Percentiles rank a stretch among this genome's conserved stretches.
Evolutionary conservation across 2,113 vertebrate species (phyloP).

Genomic region (Indri indri): DNA sequence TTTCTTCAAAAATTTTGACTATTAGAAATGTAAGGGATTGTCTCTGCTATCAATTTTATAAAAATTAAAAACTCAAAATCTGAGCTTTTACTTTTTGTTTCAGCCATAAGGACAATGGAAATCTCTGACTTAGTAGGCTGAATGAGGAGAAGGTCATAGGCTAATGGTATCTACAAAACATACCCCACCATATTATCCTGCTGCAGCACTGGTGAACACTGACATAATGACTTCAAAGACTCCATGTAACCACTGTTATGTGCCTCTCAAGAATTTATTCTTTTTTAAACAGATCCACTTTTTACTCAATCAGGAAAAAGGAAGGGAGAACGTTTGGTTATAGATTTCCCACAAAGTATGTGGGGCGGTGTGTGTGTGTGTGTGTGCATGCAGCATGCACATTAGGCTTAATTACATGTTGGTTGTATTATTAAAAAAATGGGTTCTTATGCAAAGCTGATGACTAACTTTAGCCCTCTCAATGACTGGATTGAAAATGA

Average conservation of each 20-base stretch:
- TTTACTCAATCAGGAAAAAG: not conserved
- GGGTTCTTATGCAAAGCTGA: not conserved
- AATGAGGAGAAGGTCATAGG: not conserved
- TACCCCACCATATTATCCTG: not conserved
- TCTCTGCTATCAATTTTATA: not conserved
- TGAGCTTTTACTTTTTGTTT: slow-evolving; percentile 15
- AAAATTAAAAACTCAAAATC: not conserved
- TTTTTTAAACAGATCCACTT: not conserved
- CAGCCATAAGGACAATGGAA: not conserved
- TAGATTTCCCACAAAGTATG: not conserved
- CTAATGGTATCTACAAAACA: not conserved
- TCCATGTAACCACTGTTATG: not conserved
- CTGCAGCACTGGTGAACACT: not conserved
- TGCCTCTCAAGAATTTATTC: not conserved
- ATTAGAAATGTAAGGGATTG: not conserved
- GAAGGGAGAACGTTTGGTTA: not conserved
- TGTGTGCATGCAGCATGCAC: not conserved
- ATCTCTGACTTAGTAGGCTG: not conserved
- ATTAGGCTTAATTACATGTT: not conserved
- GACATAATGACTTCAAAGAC: not conserved
- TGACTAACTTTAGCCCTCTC: not conserved
- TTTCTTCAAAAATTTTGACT: not conserved
- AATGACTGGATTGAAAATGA: not conserved
- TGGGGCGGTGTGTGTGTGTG: no score
- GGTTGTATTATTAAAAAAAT: not conserved